Base-by-base conservation (phyloP, 2,797 vertebrate species). In the Acanthopagrus latus region DNA sequence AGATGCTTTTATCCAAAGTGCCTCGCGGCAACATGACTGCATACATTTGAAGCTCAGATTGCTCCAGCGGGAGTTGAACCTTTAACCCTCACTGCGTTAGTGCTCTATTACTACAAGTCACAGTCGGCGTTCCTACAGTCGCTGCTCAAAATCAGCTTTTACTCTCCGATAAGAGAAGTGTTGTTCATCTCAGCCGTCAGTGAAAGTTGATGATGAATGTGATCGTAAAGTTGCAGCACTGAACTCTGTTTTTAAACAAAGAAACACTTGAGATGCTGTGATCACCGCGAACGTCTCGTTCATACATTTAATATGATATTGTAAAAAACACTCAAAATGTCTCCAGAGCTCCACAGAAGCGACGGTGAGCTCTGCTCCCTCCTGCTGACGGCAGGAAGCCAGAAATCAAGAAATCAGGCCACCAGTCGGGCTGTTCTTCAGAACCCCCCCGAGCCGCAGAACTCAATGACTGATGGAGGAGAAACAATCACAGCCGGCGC, bases 1-100 rank as follows among this genome's bases (percentile, higher is more conserved):
- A 29, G 56, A 77, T 44, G 73, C 70, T 83, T 83, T 86, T 56
- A 83, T 72, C 77, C 70, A 74, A 48, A 80, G 73, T 70, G 80
- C 72, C 64, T 72, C 67, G 1, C 38, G 4, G 70, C n/a, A 57
- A 54, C 44, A 33, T 9, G 57, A 18, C 73, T 23, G 63, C 62
- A 27, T 71, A 54, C 62, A 59, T 74, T 54, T 66, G 54, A 69
- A 87, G 76, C 66, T 18, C 5, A 23, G 63, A 63, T 82, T 38
- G 66, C 4, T 70, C 60, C 63, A 0, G 50, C 64, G 82, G 85
- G 76, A 75, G n/a, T 18, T 56, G 63, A 87, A 80, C 85, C 65
- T 2, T 68, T 38, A 21, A 77, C 82, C 73, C 54, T 64, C 14
- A 3, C 60, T 23, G 69, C 20, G 23, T 78, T 65, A 27, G 47